Conservation (phyloP, 2,797 vertebrate genomes). For the Novumbra hubbsi region DNA sequence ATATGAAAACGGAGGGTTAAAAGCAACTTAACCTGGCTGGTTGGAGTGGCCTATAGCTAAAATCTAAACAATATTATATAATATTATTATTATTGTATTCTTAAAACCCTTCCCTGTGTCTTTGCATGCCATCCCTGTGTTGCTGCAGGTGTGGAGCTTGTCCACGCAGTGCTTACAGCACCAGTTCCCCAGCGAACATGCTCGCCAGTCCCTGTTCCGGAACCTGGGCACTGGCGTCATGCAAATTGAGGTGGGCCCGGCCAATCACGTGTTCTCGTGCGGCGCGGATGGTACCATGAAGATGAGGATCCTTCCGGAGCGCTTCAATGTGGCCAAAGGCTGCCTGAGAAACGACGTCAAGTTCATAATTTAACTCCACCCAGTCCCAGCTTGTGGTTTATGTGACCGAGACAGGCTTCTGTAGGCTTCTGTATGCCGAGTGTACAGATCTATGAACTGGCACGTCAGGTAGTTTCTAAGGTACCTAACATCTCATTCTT, state of each 20-base stretch:
- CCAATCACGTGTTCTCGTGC: slow-evolving; percentile 95
- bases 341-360: slow-evolving; percentile 85
- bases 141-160: slow-evolving; percentile 85
- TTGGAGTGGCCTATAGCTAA: neutral
- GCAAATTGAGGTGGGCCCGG: slow-evolving; percentile 92
- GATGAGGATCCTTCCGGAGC: slow-evolving; percentile 90
- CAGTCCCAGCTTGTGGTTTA: neutral
- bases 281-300: slow-evolving; percentile 98
- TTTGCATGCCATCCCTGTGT: neutral
- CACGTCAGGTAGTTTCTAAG: neutral
- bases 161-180: slow-evolving; percentile 83
- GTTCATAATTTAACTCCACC: slow-evolving; percentile 79
- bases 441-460: neutral
- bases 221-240: slow-evolving; percentile 98
- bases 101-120: neutral
- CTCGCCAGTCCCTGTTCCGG: slow-evolving; percentile 95
- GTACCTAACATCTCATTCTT: neutral
- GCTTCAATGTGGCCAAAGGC: slow-evolving; percentile 75
- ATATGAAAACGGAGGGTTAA: neutral
- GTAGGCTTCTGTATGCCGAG: too few species aligned
- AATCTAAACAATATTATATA: neutral
- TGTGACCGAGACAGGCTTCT: neutral
- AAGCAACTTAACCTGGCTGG: neutral
- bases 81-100: too few species aligned
- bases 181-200: slow-evolving; percentile 89